A percentile compares a stretch with the other conserved stretches of the same genome.
phyloP scores from a whole-genome alignment of 2,888 invertebrate species.

The Rhamnusium bicolor region DNA sequence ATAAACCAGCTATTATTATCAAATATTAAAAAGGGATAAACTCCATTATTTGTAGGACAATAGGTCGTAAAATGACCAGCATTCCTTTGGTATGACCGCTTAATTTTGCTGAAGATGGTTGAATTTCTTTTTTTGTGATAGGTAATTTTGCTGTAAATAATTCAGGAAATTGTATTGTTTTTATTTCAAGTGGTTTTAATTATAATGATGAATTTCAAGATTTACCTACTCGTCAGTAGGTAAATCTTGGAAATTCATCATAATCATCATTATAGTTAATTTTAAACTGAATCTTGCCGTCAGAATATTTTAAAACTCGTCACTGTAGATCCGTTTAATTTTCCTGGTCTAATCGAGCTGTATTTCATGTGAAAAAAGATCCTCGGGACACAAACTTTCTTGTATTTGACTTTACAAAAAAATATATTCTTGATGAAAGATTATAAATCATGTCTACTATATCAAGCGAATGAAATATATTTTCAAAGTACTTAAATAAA shows the following conservation, averaged over 20 bases:
- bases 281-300: not conserved
- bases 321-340: not conserved
- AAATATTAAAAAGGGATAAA: too few species aligned
- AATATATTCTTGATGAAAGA: too few species aligned
- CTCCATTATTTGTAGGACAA: too few species aligned
- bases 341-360: constrained; percentile 30
- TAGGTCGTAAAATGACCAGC: constrained; percentile 26
- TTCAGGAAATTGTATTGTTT: not conserved
- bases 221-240: too few species aligned
- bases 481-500: too few species aligned
- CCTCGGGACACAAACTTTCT: too few species aligned
- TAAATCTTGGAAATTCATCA: too few species aligned
- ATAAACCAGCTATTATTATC: too few species aligned
- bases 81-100: constrained; percentile 23
- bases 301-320: not conserved
- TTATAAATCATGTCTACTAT: too few species aligned
- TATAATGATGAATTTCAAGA: too few species aligned
- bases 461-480: too few species aligned
- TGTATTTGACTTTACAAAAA: too few species aligned
- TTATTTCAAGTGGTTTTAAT: not conserved
- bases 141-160: not conserved
- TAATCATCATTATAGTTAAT: not conserved
- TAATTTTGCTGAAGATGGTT: constrained; percentile 34
- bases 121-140: constrained; percentile 23
- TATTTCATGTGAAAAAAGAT: constrained; percentile 42